phyloP scores from a whole-genome alignment of 2,113 vertebrate species.

The Syrrhaptes paradoxus region DNA sequence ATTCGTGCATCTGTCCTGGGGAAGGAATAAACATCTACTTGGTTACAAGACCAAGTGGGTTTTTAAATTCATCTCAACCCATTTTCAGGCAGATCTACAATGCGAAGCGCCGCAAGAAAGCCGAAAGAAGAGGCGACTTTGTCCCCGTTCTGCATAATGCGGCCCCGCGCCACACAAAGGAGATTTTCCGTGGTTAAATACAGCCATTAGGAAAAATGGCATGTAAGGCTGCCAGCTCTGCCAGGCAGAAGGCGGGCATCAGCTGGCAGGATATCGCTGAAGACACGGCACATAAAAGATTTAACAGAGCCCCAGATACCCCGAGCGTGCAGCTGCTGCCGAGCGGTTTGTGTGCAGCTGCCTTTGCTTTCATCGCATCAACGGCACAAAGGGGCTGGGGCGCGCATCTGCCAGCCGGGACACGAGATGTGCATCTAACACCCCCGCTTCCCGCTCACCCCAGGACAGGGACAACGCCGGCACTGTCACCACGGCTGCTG shows the following conservation, averaged over 20 bases:
- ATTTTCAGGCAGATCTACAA: background rate
- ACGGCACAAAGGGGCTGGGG: background rate
- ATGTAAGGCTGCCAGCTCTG: background rate
- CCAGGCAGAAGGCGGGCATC: slow-evolving; percentile 22
- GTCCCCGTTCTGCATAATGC: background rate
- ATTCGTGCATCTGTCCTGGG: background rate
- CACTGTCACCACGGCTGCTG: background rate
- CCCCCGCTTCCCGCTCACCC: background rate
- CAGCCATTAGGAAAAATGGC: background rate
- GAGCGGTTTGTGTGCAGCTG: background rate
- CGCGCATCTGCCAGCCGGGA: background rate
- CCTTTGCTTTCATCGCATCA: slow-evolving; percentile 1
- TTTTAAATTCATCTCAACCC: background rate
- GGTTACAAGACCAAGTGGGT: background rate
- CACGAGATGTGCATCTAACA: background rate
- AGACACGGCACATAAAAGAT: slow-evolving; percentile 13
- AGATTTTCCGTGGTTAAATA: background rate
- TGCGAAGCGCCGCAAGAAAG: background rate
- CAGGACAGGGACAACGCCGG: background rate
- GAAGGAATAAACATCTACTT: background rate
- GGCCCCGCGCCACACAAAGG: background rate
- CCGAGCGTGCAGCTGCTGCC: background rate
- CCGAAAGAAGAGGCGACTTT: background rate
- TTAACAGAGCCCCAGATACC: background rate
- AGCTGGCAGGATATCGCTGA: slow-evolving; percentile 20